A percentile compares a stretch with the other conserved stretches of the same genome.
Evolutionary conservation across 2,113 vertebrate genomes (phyloP).

Genomic region (Myotis yumanensis): DNA sequence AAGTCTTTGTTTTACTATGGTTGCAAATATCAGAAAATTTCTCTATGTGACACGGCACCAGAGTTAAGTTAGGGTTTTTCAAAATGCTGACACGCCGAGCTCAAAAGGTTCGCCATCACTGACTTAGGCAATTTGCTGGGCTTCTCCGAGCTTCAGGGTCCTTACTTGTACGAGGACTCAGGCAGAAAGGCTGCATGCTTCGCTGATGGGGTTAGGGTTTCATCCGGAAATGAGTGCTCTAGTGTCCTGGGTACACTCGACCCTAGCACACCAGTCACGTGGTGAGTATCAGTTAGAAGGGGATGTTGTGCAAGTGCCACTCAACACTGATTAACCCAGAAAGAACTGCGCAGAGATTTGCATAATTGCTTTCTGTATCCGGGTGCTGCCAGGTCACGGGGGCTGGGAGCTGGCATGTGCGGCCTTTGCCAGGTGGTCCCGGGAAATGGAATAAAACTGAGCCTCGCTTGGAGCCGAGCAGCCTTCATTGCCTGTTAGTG

Average conservation of each 20-base stretch:
- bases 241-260: background rate
- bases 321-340: slow-evolving; percentile 26
- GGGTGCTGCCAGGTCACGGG: background rate
- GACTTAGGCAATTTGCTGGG: background rate
- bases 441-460: background rate
- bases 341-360: background rate
- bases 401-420: background rate
- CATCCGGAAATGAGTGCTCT: background rate
- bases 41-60: too few species aligned
- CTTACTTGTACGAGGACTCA: background rate
- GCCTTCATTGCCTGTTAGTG: background rate
- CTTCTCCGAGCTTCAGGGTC: background rate
- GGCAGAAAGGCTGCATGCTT: background rate
- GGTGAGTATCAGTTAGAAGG: slow-evolving; percentile 55
- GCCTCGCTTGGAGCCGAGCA: background rate
- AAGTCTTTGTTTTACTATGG: too few species aligned
- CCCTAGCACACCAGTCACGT: slow-evolving; percentile 32
- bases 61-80: too few species aligned
- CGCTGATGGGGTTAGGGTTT: slow-evolving; percentile 22
- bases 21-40: too few species aligned
- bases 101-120: background rate
- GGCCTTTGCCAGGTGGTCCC: background rate
- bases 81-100: too few species aligned
- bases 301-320: background rate
- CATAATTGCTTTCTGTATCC: background rate